Conservation (phyloP, 2,113 vertebrate genomes). For the Chamaetylas fuelleborni region DNA sequence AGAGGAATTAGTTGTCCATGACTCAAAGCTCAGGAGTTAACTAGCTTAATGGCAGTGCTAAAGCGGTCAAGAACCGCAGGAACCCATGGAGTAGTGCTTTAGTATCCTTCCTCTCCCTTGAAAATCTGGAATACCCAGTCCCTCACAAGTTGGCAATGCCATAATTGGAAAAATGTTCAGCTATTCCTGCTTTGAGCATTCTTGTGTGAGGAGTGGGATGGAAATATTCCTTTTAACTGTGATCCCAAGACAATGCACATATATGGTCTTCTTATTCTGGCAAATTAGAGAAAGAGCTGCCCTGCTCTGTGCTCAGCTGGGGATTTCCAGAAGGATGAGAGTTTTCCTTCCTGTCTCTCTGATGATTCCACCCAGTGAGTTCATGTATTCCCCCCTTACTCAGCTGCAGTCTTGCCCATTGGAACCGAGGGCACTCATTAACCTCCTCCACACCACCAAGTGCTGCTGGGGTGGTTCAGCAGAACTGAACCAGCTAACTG, state of each 20-base stretch:
- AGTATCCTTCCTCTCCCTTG: background rate
- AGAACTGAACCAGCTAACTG: background rate
- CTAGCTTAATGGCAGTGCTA: background rate
- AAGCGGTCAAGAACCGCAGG: background rate
- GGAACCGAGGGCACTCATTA: background rate
- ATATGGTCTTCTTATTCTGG: background rate
- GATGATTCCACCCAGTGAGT: background rate
- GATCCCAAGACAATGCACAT: background rate
- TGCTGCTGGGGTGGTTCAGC: background rate
- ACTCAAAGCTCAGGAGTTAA: background rate
- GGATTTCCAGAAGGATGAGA: constrained; percentile 9
- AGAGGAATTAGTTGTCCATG: background rate
- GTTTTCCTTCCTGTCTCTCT: background rate
- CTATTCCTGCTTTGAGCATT: background rate
- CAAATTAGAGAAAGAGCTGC: background rate
- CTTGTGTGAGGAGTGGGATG: background rate
- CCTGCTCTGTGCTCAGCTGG: accelerated
- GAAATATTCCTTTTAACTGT: background rate
- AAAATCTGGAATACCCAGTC: background rate
- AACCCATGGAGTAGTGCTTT: background rate
- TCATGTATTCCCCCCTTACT: background rate
- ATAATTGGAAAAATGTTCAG: background rate
- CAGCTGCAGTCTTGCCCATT: background rate
- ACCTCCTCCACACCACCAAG: accelerated
- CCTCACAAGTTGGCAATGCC: background rate